phyloP scores from a whole-genome alignment of 2,113 vertebrate genomes.

The Gnathonemus longibarbis region DNA sequence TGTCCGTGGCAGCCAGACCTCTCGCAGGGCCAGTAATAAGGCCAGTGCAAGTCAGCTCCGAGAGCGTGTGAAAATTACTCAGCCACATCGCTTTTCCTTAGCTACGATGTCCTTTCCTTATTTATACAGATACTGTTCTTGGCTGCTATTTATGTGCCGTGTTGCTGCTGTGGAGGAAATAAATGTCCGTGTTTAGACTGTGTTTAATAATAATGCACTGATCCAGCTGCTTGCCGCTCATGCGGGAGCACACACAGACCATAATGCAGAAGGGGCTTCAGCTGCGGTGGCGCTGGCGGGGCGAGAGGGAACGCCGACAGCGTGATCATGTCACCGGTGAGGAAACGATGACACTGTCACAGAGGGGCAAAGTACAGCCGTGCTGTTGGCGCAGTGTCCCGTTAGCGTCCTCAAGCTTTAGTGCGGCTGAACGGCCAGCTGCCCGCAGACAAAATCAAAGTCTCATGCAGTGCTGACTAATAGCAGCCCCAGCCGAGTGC shows the following conservation, averaged over 20 bases:
- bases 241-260: neutral
- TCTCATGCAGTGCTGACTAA: constrained; percentile 58
- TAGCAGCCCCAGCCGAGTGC: constrained; percentile 36
- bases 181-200: constrained; percentile 1
- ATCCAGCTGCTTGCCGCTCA: neutral
- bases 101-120: constrained; percentile 59
- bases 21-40: constrained; percentile 22
- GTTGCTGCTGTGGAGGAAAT: constrained; percentile 36
- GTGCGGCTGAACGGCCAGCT: constrained; percentile 33
- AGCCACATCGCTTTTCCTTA: constrained; percentile 54
- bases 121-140: constrained; percentile 56
- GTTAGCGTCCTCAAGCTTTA: constrained; percentile 52
- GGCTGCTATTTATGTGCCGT: constrained; percentile 53
- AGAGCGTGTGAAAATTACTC: constrained; percentile 50
- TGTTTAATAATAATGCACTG: neutral
- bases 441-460: constrained; percentile 51
- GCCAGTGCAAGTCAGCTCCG: constrained; percentile 31
- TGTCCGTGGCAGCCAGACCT: neutral
- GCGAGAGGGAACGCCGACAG: constrained; percentile 54
- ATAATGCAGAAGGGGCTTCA: neutral
- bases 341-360: constrained; percentile 49
- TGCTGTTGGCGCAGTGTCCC: constrained; percentile 46
- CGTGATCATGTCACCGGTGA: constrained; percentile 64
- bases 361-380: constrained; percentile 48
- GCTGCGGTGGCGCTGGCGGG: neutral